These are phyloP conservation scores for Acestrorhynchus altus DNA, from an alignment of 2,797 vertebrate species.

Conservation along the genomic window DNA sequence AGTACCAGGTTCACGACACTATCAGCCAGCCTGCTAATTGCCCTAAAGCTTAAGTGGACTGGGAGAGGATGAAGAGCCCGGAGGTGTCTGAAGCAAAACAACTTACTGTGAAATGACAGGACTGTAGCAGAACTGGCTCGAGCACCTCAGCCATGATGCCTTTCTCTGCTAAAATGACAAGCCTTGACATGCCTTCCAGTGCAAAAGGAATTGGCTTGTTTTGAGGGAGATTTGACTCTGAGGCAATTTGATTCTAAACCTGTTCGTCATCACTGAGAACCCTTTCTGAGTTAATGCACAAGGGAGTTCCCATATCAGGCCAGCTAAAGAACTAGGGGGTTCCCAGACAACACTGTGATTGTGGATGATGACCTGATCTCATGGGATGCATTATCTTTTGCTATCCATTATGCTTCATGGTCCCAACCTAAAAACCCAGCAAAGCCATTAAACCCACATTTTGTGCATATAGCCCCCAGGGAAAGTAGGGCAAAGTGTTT, in stretches of 20 bases:
- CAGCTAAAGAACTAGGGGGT: not conserved
- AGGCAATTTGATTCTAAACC: not conserved
- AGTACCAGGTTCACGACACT: not conserved
- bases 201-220: constrained; percentile 10
- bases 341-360: no score
- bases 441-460: not conserved
- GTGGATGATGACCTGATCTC: not conserved
- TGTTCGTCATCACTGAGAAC: not conserved
- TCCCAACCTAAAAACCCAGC: not conserved
- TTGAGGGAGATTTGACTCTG: not conserved
- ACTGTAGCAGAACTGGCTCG: constrained; percentile 15
- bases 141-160: not conserved
- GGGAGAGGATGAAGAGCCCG: not conserved
- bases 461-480: not conserved
- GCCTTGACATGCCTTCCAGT: not conserved
- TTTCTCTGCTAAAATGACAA: constrained; percentile 1
- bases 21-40: not conserved
- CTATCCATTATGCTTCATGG: not conserved
- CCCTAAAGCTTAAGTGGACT: not conserved
- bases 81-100: not conserved
- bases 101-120: not conserved
- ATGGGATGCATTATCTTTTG: not conserved
- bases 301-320: not conserved
- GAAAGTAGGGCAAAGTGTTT: constrained; percentile 6
- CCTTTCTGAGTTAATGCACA: not conserved